Evolutionary conservation across 2,113 vertebrate species (phyloP), one percentile per base, ranked within the genome.

Genomic region (Progne subis): DNA sequence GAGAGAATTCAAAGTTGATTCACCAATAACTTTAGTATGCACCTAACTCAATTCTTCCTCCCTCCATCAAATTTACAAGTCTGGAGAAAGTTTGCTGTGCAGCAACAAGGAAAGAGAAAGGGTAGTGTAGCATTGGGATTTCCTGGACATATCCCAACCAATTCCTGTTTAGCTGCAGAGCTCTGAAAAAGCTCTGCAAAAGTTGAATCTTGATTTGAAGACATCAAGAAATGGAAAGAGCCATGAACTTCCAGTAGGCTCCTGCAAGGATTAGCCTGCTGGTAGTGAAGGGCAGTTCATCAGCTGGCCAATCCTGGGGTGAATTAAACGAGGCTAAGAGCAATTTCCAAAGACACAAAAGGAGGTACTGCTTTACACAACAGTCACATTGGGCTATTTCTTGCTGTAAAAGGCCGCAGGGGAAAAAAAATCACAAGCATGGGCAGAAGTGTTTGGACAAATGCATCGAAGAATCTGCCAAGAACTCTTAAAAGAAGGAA

Each of bases 291-390:
- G 34, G 18, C 24, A 78, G 14, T 26, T 81, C 10, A 84, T 39
- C 86, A 75, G 39, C 13, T 67, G 82, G 57, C n/a, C 44, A 67
- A 18, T 43, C 14, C 26, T 39, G 18, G 16, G 25, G 65, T 59
- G 32, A 89, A 84, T 87, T 82, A 78, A 81, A 75, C 1, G 2
- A 88, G 32, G 19, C 63, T 14, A 86, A 49, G 25, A 81, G 77
- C 29, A 65, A 91, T 67, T 94, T 67, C 52, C 56, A 67, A 80
- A 78, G 55, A 71, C 94, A 82, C 55, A 69, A 80, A 95, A 90
- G 49, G 37, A 94, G 31, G 9, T 37, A 18, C 37, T 70, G 47
- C 64, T 64, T 77, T 34, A 70, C n/a, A 67, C 60, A 89, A 39
- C 14, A 74, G 64, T 46, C 76, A 77, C 60, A 29, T 3, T 55